Evolutionary conservation across 2,888 invertebrate genomes (phyloP), one percentile per base, ranked within the genome.

Genomic region (Zygothrica quintamaculata): DNA sequence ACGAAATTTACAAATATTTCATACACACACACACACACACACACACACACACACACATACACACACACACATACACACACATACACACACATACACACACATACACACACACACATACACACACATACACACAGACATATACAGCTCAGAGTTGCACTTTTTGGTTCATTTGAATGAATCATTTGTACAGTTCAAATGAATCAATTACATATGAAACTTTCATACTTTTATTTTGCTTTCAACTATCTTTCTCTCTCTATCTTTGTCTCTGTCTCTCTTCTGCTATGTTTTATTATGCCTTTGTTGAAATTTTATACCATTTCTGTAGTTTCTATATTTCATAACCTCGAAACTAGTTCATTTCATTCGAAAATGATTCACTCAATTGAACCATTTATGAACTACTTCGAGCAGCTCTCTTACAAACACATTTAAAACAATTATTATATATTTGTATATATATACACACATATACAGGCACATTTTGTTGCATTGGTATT

Each of bases 1-100:
- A 76, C 84, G 84, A 73, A 76, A 70, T 77, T 77, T 74, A 74
- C 72, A 69, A 70, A 64, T 65, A 56, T 53, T 52, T 65, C 43
- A 64, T 52, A 59, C 51, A 56, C 40, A 55, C 39, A 48, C 44
- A 26, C 50, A 53, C 44, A 37, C 50, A 33, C 29, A 43, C 39
- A 62, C 39, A 55, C 48, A 37, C 31, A 59, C 36, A 55, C 48
- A 29, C 25, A 47, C 13, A 8, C 37, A 37, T 13, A 18, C 42
- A 44, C 25, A 43, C 43, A n/a, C 12, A 36, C 16, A 8, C 47
- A 34, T 16, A 11, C 26, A 33, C 16, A n/a, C 42, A 40, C 15
- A 42, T 42, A 25, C 34, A 26, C 51, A 56, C 40, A 55, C 39
- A 48, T 42, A 26, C 50, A 53, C 44, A 37, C 50, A 33, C 29